Evolutionary conservation across 2,888 invertebrate species (phyloP), one percentile per base, ranked within the genome.

Genomic region (Ormia ochracea): DNA sequence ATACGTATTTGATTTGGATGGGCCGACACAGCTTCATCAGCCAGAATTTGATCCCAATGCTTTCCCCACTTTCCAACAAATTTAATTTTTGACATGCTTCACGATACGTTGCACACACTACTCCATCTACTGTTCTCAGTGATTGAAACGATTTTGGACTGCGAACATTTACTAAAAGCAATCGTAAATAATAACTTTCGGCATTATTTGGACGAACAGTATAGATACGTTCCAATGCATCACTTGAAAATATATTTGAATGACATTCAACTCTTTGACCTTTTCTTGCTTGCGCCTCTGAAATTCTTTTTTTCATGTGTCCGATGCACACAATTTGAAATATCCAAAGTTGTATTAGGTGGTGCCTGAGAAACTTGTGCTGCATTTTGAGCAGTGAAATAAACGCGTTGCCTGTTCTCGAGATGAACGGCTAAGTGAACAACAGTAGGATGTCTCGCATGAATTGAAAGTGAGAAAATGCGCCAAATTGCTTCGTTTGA

Each of bases 381-480:
- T 5, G 4, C 41, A 7, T 41, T n/a, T n/a, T 14, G 6, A 5
- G 17, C 14, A 41, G 9, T 6, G 17, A 4, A 10, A 19, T 21
- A 21, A 43, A 43, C 3, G 19, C 21, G 4, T 7, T 43, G 9
- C 19, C 19, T 4, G 43, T 43, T 21, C 19, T 43, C 4, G 43
- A 5, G 9, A 10, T 17, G 17, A 9, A 19, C 3, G 4, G 3
- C 19, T n/a, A 43, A 43, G 7, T 19, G 41, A 12, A 43, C 41
- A 19, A 19, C 41, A 3, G 19, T 10, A 19, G 41, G 41, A 19
- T 43, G 19, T 43, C 41, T 17, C 7, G 17, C 41, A 7, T 43
- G 50, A 5, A 50, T 50, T 0, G 61, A 65, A 65, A 70, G 81
- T 36, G 58, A 73, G 26, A 81, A 77, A 14, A 83, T 69, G 14